phyloP scores from a whole-genome alignment of 2,797 vertebrate genomes.

The Siniperca obscura region DNA sequence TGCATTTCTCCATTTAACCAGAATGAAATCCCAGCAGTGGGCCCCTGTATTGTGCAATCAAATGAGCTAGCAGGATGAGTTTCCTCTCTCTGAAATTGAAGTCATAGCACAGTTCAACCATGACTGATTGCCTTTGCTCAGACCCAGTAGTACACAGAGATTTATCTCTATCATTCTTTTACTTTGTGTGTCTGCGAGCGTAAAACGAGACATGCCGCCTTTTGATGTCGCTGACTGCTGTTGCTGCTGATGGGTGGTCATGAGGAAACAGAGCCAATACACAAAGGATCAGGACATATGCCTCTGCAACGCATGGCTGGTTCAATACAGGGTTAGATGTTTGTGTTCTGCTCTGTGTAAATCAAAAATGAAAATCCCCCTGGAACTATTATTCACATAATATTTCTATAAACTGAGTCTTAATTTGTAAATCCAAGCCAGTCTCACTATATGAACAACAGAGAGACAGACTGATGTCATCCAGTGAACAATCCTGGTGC shows the following conservation, averaged over 20 bases:
- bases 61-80: slow-evolving; percentile 68
- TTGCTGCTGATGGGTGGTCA: slow-evolving; percentile 38
- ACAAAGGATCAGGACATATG: slow-evolving; percentile 11
- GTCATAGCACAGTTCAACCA: slow-evolving; percentile 69
- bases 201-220: slow-evolving; percentile 42
- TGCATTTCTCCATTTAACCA: slow-evolving; percentile 30
- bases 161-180: slow-evolving; percentile 56
- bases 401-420: background rate
- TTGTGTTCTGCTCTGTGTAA: background rate
- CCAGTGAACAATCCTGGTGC: background rate
- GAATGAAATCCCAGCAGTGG: slow-evolving; percentile 38
- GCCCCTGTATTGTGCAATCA: slow-evolving; percentile 67
- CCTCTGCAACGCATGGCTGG: slow-evolving; percentile 6
- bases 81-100: slow-evolving; percentile 71
- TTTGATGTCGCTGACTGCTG: slow-evolving; percentile 21
- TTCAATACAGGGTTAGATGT: slow-evolving; percentile 7
- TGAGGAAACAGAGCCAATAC: slow-evolving; percentile 19
- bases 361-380: background rate
- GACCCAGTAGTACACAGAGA: slow-evolving; percentile 47
- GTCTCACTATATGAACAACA: background rate
- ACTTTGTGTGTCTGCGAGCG: slow-evolving; percentile 37
- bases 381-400: background rate
- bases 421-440: background rate
- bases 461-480: background rate
- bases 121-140: slow-evolving; percentile 74